Base-by-base conservation (phyloP, 92 coral and sea anemone species). In the Phenganax subtilis region DNA sequence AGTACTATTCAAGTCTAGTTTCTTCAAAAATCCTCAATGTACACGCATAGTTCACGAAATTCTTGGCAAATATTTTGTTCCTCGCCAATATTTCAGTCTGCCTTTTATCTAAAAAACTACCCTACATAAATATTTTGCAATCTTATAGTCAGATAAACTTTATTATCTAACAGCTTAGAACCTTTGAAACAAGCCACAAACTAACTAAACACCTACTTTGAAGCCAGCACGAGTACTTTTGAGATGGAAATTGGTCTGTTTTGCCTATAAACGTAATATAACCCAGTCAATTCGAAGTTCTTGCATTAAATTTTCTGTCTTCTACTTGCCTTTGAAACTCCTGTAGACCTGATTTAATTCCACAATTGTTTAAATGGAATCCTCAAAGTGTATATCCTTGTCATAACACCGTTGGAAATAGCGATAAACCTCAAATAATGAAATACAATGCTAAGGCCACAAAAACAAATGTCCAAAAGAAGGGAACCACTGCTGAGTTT, bases 391-490 rank as follows among this genome's bases (percentile, higher is more conserved):
- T 76, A 55, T 52, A 17, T 58, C 27, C n/a, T 52, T 76, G 69
- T 76, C 69, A 76, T 76, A 76, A 30, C 81, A 57, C 70, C 55
- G 70, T 52, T 30, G 70, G 69, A 68, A 73, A 79, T 79, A 58
- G 71, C 63, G 62, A 65, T 63, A 63, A 79, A 79, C 15, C 74
- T 79, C 83, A 61, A 58, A 60, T 76, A 57, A 76, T 76, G 52
- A 60, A n/a, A 29, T 16, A 30, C 81, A 76, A 76, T 57, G 25
- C 67, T 75, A 14, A 70, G 25, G 58, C 81, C 69, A 57, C 81
- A 76, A 76, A 57, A 68, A 76, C 81, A 75, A 76, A 76, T 76
- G 81, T 70, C 54, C 9, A 28, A 68, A 8, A 37, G 54, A 53
- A 37, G 54, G 53, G 47, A 53, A 68, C 2, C 53, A 10, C 37